phyloP scores from a whole-genome alignment of 2,888 invertebrate species.

The Euplexia lucipara region DNA sequence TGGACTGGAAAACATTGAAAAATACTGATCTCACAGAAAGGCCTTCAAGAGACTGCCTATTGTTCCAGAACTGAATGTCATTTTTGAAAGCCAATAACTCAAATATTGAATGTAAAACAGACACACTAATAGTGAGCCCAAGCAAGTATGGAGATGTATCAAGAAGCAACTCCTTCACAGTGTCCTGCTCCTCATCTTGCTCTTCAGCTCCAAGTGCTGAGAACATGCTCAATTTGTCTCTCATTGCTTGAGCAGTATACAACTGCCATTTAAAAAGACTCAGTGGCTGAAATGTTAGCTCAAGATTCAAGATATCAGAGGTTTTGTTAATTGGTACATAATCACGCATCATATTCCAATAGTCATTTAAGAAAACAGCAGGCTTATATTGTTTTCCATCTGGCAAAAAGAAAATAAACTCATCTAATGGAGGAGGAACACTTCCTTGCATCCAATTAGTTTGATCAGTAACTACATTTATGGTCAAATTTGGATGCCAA shows the following conservation, averaged over 20 bases:
- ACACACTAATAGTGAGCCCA: constrained; percentile 97
- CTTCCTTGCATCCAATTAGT: constrained; percentile 98
- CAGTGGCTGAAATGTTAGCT: constrained; percentile 96
- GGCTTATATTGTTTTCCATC: constrained; percentile 97
- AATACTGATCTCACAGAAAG: constrained; percentile 99
- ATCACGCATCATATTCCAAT: constrained; percentile 99
- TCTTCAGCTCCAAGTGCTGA: constrained; percentile 93
- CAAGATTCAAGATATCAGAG: constrained; percentile 93
- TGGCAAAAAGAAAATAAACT: constrained; percentile 97
- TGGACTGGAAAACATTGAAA: constrained; percentile 99
- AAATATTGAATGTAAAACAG: constrained; percentile 99
- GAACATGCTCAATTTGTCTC: constrained; percentile 95
- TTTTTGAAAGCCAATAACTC: constrained; percentile 99
- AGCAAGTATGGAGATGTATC: constrained; percentile 99
- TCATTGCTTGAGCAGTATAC: constrained; percentile 98
- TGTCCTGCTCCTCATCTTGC: constrained; percentile 96
- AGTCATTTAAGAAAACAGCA: constrained; percentile 98
- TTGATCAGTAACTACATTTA: constrained; percentile 98
- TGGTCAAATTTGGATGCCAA: constrained; percentile 99
- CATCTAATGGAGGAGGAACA: constrained; percentile 97
- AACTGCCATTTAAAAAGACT: constrained; percentile 99
- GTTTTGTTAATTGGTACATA: constrained; percentile 98
- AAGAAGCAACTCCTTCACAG: constrained; percentile 97
- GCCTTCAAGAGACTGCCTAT: constrained; percentile 98
- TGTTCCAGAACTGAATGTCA: constrained; percentile 99